Conservation (phyloP, 2,113 vertebrate genomes). For the Oxyura jamaicensis region DNA sequence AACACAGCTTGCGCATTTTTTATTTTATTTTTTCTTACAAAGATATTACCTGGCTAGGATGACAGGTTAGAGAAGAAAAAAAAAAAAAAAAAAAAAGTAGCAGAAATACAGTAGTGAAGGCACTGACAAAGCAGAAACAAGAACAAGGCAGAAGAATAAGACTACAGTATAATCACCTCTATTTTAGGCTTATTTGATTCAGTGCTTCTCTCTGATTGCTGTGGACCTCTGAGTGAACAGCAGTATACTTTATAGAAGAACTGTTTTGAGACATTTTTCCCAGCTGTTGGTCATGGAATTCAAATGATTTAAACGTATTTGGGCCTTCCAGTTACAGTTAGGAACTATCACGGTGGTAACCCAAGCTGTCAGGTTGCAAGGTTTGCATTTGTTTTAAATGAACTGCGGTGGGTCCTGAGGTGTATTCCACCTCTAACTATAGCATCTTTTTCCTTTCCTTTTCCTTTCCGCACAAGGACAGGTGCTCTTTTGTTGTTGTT, state of each 20-base stretch:
- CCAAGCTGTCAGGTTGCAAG: not conserved
- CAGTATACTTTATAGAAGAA: not conserved
- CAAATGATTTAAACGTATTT: not conserved
- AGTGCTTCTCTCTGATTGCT: not conserved
- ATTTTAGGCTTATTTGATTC: not conserved
- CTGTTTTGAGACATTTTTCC: not conserved
- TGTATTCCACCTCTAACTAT: not conserved
- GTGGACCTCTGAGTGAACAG: not conserved
- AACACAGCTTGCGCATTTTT: not conserved
- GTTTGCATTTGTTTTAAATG: not conserved
- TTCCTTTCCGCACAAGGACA: not conserved
- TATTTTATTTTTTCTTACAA: not conserved
- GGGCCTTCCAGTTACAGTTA: not conserved
- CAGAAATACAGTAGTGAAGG: not conserved
- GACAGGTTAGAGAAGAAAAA: not conserved
- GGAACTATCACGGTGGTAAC: not conserved
- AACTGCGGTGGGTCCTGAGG: not conserved
- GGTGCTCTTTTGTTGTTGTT: not conserved
- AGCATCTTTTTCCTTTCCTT: not conserved
- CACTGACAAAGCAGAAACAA: not conserved
- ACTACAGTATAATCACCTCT: not conserved
- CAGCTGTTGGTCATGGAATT: not conserved
- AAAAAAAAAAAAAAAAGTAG: not conserved
- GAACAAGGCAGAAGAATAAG: not conserved
- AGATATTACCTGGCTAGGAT: not conserved